These are phyloP conservation scores for Pyrocephalus nanus DNA, from an alignment of 2,797 vertebrate genomes.

Conservation along the genomic window DNA sequence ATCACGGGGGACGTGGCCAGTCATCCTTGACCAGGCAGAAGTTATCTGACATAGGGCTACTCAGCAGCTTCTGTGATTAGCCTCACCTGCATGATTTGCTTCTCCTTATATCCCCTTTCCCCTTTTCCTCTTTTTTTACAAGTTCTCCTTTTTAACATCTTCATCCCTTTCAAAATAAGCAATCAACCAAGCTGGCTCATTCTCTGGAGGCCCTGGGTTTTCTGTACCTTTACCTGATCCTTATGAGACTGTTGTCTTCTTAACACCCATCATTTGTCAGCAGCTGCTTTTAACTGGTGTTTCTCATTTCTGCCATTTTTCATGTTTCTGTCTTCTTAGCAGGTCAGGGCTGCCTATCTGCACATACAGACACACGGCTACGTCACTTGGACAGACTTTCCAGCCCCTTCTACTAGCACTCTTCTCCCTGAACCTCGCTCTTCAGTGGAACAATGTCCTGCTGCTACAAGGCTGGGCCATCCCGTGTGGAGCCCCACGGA, in stretches of 20 bases:
- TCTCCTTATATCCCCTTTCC: not conserved
- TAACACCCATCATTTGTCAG: not conserved
- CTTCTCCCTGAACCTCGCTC: not conserved
- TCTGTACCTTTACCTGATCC: not conserved
- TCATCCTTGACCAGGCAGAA: not conserved
- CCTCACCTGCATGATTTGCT: not conserved
- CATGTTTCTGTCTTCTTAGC: not conserved
- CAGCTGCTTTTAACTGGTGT: not conserved
- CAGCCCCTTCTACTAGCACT: not conserved
- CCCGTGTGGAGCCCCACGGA: not conserved
- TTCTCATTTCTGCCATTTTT: not conserved
- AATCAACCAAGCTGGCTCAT: not conserved
- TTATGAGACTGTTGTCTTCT: not conserved
- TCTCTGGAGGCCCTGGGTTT: not conserved
- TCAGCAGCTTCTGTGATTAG: not conserved
- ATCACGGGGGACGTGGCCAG: not conserved
- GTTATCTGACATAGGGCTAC: not conserved
- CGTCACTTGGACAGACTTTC: not conserved
- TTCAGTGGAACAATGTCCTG: not conserved
- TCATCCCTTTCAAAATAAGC: not conserved
- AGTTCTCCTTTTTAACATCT: not conserved
- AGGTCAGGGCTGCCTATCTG: not conserved
- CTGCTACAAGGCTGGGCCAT: not conserved
- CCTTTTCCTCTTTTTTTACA: not conserved
- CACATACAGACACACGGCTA: not conserved